Conservation (phyloP, 2,888 invertebrate species). For the Phortica okadai region DNA sequence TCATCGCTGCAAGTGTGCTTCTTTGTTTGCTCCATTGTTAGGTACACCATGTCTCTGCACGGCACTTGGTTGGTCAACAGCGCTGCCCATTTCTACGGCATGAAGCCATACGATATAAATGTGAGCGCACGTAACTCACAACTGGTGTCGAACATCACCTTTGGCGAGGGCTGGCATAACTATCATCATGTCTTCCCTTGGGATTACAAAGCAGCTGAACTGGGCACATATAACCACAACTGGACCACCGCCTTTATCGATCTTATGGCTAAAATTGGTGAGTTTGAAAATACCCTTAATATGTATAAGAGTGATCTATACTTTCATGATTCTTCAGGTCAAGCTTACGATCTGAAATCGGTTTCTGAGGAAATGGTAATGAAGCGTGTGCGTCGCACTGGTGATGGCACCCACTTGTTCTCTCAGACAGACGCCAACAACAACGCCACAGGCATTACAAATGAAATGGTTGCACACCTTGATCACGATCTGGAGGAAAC, state of each 20-base stretch:
- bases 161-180: slow-evolving; percentile 92
- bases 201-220: slow-evolving; percentile 86
- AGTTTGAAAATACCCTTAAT: slow-evolving; percentile 8
- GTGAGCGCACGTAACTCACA: slow-evolving; percentile 85
- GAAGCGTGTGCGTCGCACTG: slow-evolving; percentile 84
- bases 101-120: slow-evolving; percentile 88
- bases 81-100: slow-evolving; percentile 94
- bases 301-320: not conserved
- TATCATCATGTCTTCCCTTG: slow-evolving; percentile 93
- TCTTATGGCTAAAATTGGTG: slow-evolving; percentile 84
- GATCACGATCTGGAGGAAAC: slow-evolving; percentile 77
- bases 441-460: slow-evolving; percentile 59
- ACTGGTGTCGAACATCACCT: slow-evolving; percentile 81
- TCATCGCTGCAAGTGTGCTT: slow-evolving; percentile 86
- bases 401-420: slow-evolving; percentile 81
- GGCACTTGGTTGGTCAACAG: slow-evolving; percentile 96
- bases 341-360: slow-evolving; percentile 90
- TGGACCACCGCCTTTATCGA: slow-evolving; percentile 82
- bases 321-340: slow-evolving; percentile 78
- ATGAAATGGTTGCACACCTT: slow-evolving; percentile 65
- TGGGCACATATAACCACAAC: slow-evolving; percentile 82
- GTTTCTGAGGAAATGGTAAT: slow-evolving; percentile 84
- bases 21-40: slow-evolving; percentile 84
- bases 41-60: slow-evolving; percentile 88
- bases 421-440: slow-evolving; percentile 65